phyloP scores from a whole-genome alignment of 2,797 vertebrate species.

The Fistularia commersonii region DNA sequence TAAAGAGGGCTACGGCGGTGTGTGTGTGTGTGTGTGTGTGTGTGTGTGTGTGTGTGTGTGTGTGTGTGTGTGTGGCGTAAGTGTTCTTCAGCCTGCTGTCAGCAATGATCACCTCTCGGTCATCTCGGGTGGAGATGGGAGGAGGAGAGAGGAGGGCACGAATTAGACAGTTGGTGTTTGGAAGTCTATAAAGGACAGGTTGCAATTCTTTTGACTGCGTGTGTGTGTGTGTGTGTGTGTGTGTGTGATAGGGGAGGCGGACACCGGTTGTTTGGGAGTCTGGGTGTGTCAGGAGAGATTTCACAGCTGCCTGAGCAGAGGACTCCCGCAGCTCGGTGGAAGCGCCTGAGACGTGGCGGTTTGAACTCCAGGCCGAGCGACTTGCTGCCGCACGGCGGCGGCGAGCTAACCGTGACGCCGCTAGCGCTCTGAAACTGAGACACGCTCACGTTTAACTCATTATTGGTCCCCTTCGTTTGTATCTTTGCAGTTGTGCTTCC shows the following conservation, averaged over 20 bases:
- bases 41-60: slow-evolving; percentile 7
- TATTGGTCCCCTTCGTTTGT: too few species aligned
- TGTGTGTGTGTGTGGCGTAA: slow-evolving; percentile 1
- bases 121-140: slow-evolving; percentile 1
- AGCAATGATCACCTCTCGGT: too few species aligned
- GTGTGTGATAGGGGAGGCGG: slow-evolving; percentile 54
- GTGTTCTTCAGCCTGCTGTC: too few species aligned
- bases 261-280: slow-evolving; percentile 67
- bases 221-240: slow-evolving; percentile 51
- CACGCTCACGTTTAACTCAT: too few species aligned
- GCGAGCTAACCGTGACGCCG: too few species aligned
- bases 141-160: too few species aligned
- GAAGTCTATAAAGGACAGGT: too few species aligned
- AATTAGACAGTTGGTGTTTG: too few species aligned
- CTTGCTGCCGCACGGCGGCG: slow-evolving; percentile 30
- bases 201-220: slow-evolving; percentile 50
- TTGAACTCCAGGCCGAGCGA: slow-evolving; percentile 47
- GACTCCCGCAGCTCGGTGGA: slow-evolving; percentile 65
- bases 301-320: slow-evolving; percentile 75
- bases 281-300: slow-evolving; percentile 69
- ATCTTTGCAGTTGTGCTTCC: slow-evolving; percentile 30
- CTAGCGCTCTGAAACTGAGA: too few species aligned
- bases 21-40: slow-evolving; percentile 45
- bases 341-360: slow-evolving; percentile 52
- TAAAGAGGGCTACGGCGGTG: slow-evolving; percentile 61